Evolutionary conservation across 2,888 invertebrate genomes (phyloP).

Genomic region (Chelonus formosanus): DNA sequence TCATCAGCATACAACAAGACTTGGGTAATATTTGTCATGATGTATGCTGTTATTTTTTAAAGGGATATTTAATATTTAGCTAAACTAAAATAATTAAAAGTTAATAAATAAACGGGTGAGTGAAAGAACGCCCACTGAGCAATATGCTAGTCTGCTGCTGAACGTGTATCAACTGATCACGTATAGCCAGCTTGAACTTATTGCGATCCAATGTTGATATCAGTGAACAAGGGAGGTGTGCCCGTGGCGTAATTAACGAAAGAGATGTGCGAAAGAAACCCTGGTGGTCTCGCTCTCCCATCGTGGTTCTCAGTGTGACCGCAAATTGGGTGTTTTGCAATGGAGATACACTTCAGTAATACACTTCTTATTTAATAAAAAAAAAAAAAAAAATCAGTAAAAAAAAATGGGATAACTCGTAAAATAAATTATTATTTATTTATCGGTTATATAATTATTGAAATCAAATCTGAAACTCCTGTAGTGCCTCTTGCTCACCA

Average conservation of each 20-base stretch:
- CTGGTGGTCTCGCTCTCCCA: constrained; percentile 35
- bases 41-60: no score
- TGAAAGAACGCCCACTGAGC: constrained; percentile 38
- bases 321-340: constrained; percentile 38
- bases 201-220: constrained; percentile 43
- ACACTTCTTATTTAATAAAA: not conserved
- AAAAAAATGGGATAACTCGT: no score
- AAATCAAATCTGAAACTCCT: no score
- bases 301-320: constrained; percentile 30
- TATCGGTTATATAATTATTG: no score
- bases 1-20: no score
- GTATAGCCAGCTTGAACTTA: constrained; percentile 35
- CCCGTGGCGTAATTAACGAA: constrained; percentile 44
- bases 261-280: constrained; percentile 34
- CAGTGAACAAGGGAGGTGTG: constrained; percentile 25
- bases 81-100: no score
- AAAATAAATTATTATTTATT: no score
- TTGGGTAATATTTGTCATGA: no score
- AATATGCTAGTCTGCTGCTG: constrained; percentile 21
- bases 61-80: no score
- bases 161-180: constrained; percentile 31
- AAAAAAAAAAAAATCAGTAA: no score
- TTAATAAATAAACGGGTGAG: constrained; percentile 6
- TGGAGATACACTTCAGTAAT: constrained; percentile 22
- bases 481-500: no score